Evolutionary conservation across 2,113 vertebrate species (phyloP), one percentile per base, ranked within the genome.

Genomic region (Leptosomus discolor): DNA sequence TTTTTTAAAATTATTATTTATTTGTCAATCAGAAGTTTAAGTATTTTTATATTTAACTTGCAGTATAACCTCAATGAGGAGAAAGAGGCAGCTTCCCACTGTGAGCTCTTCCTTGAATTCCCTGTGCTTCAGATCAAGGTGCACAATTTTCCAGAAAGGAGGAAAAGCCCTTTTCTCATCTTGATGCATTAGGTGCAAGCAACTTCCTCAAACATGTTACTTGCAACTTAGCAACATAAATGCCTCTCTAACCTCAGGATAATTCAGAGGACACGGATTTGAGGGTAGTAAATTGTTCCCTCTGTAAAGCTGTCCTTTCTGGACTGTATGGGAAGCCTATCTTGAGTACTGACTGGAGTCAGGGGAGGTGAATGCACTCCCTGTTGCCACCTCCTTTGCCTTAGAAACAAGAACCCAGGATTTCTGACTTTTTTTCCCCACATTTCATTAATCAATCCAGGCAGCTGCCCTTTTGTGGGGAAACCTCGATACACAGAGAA

Each of bases 291-390:
- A 77, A 57, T 32, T 8, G 36, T 78, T 70, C 65, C 34, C 69
- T 75, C 32, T 60, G 23, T 39, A 57, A 82, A 88, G 29, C 51
- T 68, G 39, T 30, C n/a, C 20, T 67, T 81, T 61, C 78, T 27
- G 60, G 60, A 34, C 20, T 26, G 16, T 34, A 9, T 2, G 48
- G 29, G 67, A 86, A 79, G 32, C 29, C 36, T 27, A 4, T 71
- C 29, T 58, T 0, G 0, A 17, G 26, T 46, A 34, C 50, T 68
- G 46, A 11, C 30, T 69, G 73, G 41, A 63, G 26, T 41, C n/a
- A 11, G 29, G 37, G 75, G 43, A 82, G 34, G 13, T 57, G 51
- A 79, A 56, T 22, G 15, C 22, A 13, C 12, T 56, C 68, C 39
- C 26, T 64, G 22, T n/a, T 82, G 37, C 29, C 22, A n/a, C 37